A percentile compares a stretch with the other conserved stretches of the same genome.
These are phyloP conservation scores for Sphenopsis melanotis DNA, from an alignment of 2,797 vertebrate species.

Conservation along the genomic window DNA sequence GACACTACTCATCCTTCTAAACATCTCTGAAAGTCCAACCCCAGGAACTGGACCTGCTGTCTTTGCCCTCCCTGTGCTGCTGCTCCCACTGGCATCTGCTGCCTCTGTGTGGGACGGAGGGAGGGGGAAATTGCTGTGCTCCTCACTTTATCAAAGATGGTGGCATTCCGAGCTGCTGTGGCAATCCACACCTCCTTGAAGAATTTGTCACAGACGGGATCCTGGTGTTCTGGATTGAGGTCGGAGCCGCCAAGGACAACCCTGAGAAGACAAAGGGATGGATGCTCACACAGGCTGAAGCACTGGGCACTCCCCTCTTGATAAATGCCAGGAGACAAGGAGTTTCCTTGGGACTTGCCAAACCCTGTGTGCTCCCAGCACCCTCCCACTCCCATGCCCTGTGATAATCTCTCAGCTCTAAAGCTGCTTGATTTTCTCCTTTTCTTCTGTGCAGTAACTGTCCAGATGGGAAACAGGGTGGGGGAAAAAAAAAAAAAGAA, in stretches of 20 bases:
- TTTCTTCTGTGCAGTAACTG: constrained; percentile 14
- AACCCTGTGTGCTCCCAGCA: background rate
- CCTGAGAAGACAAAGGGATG: constrained; percentile 67
- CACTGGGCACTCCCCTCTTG: background rate
- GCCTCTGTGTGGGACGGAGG: background rate
- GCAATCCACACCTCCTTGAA: constrained; percentile 95
- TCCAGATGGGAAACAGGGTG: constrained; percentile 44
- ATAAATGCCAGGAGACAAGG: background rate
- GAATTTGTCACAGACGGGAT: constrained; percentile 92
- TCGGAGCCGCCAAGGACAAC: constrained; percentile 85
- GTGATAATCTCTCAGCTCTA: constrained; percentile 5
- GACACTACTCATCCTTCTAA: background rate
- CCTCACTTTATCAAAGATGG: constrained; percentile 90
- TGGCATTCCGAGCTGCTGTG: constrained; percentile 87
- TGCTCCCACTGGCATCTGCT: background rate
- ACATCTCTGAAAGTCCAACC: background rate
- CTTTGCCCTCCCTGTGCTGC: background rate
- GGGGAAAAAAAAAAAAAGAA: background rate
- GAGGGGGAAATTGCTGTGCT: rapidly evolving
- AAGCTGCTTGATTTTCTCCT: background rate
- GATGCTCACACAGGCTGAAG: background rate
- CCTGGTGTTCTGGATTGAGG: constrained; percentile 80
- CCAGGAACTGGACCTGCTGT: background rate
- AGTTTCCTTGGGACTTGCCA: background rate
- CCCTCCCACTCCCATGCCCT: background rate